Base-by-base conservation (phyloP, 2,113 vertebrate genomes). In the Brachypteracias leptosomus region DNA sequence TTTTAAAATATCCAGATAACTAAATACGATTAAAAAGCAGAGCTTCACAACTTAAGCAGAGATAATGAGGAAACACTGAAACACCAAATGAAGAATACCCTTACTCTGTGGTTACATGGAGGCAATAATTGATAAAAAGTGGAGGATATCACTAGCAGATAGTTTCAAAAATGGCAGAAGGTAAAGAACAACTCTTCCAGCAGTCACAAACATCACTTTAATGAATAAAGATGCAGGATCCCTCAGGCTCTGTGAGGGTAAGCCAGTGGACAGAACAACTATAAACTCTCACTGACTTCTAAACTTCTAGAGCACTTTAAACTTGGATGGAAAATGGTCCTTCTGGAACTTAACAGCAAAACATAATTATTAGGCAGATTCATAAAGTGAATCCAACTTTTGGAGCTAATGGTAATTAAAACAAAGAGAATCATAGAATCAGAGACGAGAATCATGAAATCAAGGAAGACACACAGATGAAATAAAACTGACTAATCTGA, bases 1-100 rank as follows among this genome's bases (percentile, higher is more conserved):
- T 96, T 97, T 82, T 83, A 77, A 96, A 97, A 94, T 52, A 93
- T 36, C 33, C 67, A 85, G 52, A 92, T 77, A 97, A 65, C 55
- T 73, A 82, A 96, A 96, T 22, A 85, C 93, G 88, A 75, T 63
- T 70, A 83, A 86, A 73, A 82, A 79, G 21, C 51, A 21, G 8
- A 71, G 66, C 13, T 78, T 65, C 19, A 46, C 24, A 85, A 16
- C 8, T 24, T n/a, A 67, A 55, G 40, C 63, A 85, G 38, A 83
- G 57, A 83, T 36, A 85, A 93, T 17, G 44, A 93, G 49, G 51
- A 65, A 93, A 74, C 85, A 82, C 17, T 90, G 74, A 70, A 88
- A 71, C 52, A 85, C 19, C 33, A 16, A 55, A 15, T 46, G 31
- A 94, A 71, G 86, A 44, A 47, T 18, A 57, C 22, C 47, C 14